Evolutionary conservation across 2,888 invertebrate species (phyloP).

Genomic region (Apodemia mormo): DNA sequence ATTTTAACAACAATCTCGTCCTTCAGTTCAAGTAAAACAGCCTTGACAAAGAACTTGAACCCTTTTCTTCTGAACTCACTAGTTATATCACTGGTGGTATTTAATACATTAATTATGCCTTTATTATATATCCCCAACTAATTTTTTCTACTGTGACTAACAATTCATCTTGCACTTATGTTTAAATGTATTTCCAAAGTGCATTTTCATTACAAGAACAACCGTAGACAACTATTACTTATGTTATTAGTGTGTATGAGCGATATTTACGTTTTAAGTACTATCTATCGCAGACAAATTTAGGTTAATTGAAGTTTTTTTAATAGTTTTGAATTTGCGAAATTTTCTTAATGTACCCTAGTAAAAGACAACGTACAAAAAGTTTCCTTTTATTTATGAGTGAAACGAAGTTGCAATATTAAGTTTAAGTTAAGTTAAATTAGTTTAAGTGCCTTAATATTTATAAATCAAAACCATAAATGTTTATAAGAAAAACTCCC

Average conservation of each 20-base stretch:
- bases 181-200: constrained; percentile 16
- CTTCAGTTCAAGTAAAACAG: constrained; percentile 59
- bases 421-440: too few species aligned
- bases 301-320: background rate
- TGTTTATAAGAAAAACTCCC: too few species aligned
- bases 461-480: too few species aligned
- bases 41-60: constrained; percentile 60
- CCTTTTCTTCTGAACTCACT: constrained; percentile 59
- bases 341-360: background rate
- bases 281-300: background rate
- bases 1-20: constrained; percentile 37
- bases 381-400: background rate
- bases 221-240: background rate
- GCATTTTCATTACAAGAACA: background rate
- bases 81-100: constrained; percentile 61
- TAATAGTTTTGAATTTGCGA: background rate
- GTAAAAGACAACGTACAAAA: background rate
- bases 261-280: background rate
- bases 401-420: too few species aligned
- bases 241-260: background rate
- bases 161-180: constrained; percentile 60
- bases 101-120: constrained; percentile 58
- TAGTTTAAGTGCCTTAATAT: too few species aligned
- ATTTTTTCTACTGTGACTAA: constrained; percentile 76
- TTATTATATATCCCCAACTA: constrained; percentile 52